These are phyloP conservation scores for Salvelinus alpinus DNA, from an alignment of 2,113 vertebrate species.

Conservation along the genomic window DNA sequence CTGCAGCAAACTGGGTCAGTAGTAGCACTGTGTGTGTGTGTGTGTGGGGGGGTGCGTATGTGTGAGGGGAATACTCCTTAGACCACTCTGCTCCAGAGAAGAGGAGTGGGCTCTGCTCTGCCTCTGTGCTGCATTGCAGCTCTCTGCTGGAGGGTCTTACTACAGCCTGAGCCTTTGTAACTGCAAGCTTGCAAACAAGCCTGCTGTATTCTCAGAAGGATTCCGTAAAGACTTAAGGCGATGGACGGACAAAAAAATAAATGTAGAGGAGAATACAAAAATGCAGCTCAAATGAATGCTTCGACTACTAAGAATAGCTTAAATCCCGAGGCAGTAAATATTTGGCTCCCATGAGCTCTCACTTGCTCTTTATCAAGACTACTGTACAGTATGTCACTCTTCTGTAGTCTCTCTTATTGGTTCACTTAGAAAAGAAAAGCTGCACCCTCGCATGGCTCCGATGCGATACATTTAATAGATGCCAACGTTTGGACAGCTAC, in stretches of 20 bases:
- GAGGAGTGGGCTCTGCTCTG: slow-evolving; percentile 18
- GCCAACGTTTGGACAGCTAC: too few relatives aligned
- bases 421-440: too few relatives aligned
- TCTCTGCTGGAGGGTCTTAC: slow-evolving; percentile 1
- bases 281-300: not conserved
- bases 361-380: too few relatives aligned
- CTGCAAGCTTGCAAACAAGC: not conserved
- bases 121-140: slow-evolving; percentile 48
- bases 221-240: not conserved
- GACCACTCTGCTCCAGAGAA: not conserved
- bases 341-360: too few relatives aligned
- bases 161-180: not conserved
- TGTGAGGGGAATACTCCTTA: not conserved
- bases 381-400: too few relatives aligned
- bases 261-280: not conserved
- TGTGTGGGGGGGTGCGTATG: not conserved
- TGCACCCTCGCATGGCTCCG: too few relatives aligned
- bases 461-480: too few relatives aligned
- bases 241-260: not conserved
- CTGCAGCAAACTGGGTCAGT: slow-evolving; percentile 53
- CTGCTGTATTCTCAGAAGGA: not conserved
- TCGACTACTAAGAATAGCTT: too few relatives aligned
- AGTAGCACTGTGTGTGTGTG: slow-evolving; percentile 11
- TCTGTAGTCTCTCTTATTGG: too few relatives aligned
- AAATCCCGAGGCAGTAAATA: too few relatives aligned